Evolutionary conservation across 2,797 vertebrate genomes (phyloP), one percentile per base, ranked within the genome.

Genomic region (Rhynchonycteris naso): DNA sequence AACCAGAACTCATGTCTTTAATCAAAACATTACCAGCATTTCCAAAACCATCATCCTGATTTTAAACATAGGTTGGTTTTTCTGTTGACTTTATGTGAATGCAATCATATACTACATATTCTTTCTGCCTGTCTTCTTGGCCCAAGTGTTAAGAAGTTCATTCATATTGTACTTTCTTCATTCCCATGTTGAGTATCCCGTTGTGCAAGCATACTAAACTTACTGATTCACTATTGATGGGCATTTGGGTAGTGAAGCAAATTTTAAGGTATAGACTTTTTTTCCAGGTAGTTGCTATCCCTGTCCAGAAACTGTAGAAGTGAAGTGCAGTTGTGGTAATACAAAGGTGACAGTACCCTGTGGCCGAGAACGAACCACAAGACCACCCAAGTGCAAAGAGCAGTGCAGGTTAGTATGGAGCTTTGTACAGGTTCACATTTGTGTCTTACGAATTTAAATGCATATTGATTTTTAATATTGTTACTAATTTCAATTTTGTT

Each of bases 211-310:
- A 15, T 33, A 30, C 28, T 72, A 38, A 79, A 59, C 30, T 47
- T 72, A 94, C 5, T 81, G 47, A 65, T 90, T 94, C 21, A 7
- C 24, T 58, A 9, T 58, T 92, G 26, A 58, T 78, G 35, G 61
- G 8, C n/a, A 90, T 88, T 95, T 95, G 50, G 26, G 7, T 82
- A 79, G 50, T 78, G 79, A 59, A 78, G 35, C 28, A 88, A 89
- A 35, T 61, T 83, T 92, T 92, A 90, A 95, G 47, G 75, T 26
- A 89, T 28, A 38, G 1, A 24, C 16, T 22, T 88, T 93, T 82
- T 95, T 94, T 89, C 56, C 97, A 99, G 99, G 99, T 69, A 99
- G 98, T 93, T 99, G 99, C 93, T 99, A 99, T 94, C 99, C 99
- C 0, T 99, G 99, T 95, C 99, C 99, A 0, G 99, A 99, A 98